These are phyloP conservation scores for Camponotus vicinus DNA, from an alignment of 1,140 invertebrate genomes.

Conservation along the genomic window DNA sequence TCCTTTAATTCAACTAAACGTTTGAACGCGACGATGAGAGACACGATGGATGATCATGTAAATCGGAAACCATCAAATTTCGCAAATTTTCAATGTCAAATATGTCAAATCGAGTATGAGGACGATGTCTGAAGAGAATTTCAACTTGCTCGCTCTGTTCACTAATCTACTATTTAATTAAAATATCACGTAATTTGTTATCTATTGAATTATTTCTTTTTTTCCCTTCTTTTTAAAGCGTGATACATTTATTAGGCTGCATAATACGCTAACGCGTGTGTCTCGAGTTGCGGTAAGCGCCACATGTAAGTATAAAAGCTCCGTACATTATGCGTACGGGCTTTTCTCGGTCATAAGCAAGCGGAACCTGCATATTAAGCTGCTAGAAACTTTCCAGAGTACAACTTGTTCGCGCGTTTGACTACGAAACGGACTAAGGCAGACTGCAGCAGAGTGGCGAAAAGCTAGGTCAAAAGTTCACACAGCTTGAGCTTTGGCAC, in stretches of 20 bases:
- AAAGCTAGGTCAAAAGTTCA: conserved; percentile 65
- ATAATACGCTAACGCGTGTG: background rate
- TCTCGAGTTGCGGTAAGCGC: background rate
- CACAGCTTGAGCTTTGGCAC: conserved; percentile 52
- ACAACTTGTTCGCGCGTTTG: conserved; percentile 37
- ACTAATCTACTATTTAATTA: background rate
- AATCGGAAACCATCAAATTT: conserved; percentile 28
- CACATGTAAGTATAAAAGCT: conserved; percentile 33
- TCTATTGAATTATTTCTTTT: too few relatives aligned
- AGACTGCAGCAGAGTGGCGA: conserved; percentile 17
- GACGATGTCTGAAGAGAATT: background rate
- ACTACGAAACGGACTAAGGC: conserved; percentile 57
- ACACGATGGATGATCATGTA: conserved; percentile 41
- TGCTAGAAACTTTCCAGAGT: conserved; percentile 52
- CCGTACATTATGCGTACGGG: conserved; percentile 22
- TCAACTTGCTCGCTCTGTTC: background rate
- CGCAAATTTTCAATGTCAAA: conserved; percentile 18
- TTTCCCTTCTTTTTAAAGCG: background rate
- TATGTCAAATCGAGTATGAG: background rate
- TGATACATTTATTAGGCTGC: conserved; percentile 15
- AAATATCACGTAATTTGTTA: background rate
- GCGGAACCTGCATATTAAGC: conserved; percentile 63
- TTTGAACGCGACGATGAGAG: conserved; percentile 2
- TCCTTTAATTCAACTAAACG: conserved; percentile 1
- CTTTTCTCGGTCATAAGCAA: conserved; percentile 43